phyloP scores from a whole-genome alignment of 2,797 vertebrate genomes.

The Allobates femoralis region DNA sequence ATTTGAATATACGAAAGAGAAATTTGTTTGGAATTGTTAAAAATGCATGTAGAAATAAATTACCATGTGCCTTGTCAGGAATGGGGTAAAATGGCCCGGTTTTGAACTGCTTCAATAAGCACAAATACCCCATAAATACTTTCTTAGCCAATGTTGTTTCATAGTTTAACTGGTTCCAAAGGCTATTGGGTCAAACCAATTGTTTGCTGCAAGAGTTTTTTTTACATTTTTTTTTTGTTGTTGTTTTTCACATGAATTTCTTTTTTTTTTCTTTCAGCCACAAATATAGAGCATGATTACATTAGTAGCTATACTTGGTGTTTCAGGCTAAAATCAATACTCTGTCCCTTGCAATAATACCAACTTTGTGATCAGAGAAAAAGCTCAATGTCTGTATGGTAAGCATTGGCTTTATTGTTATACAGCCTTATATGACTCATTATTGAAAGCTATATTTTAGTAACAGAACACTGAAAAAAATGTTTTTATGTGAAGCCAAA shows the following conservation, averaged over 20 bases:
- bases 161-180: not conserved
- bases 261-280: constrained; percentile 28
- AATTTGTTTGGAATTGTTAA: too few species aligned
- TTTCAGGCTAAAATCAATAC: constrained; percentile 59
- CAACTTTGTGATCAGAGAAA: constrained; percentile 52
- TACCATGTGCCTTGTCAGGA: too few species aligned
- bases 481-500: not conserved
- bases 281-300: constrained; percentile 52
- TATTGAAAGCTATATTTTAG: constrained; percentile 60
- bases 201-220: not conserved
- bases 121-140: too few species aligned
- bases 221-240: too few species aligned
- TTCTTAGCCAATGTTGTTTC: not conserved
- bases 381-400: constrained; percentile 63
- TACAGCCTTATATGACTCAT: constrained; percentile 66
- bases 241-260: not conserved
- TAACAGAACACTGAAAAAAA: constrained; percentile 63
- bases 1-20: too few species aligned
- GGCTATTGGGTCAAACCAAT: not conserved
- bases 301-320: not conserved
- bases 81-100: too few species aligned
- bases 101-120: too few species aligned
- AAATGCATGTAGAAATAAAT: too few species aligned
- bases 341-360: constrained; percentile 60
- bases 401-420: constrained; percentile 66